phyloP scores from a whole-genome alignment of 1,140 invertebrate species.

The Leptinotarsa lineolata region DNA sequence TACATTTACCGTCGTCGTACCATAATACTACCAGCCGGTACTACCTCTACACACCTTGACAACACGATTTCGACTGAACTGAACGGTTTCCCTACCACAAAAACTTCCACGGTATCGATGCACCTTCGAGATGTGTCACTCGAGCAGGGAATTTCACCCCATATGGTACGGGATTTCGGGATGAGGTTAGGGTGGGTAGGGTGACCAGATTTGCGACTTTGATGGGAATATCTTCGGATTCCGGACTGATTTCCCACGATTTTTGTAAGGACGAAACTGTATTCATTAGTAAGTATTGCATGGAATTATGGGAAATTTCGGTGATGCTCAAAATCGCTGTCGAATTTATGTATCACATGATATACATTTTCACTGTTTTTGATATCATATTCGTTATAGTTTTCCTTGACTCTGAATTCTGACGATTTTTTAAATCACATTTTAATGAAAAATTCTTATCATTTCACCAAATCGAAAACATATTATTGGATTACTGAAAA shows the following conservation, averaged over 20 bases:
- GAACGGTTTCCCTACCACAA: background rate
- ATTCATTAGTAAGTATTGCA: background rate
- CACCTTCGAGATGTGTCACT: background rate
- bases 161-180: background rate
- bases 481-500: too few relatives aligned
- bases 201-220: background rate
- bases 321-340: too few relatives aligned
- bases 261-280: background rate
- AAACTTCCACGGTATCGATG: constrained; percentile 1
- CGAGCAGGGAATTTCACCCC: background rate
- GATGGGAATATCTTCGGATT: background rate
- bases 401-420: too few relatives aligned
- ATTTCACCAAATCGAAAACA: too few relatives aligned
- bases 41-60: background rate
- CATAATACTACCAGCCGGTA: background rate
- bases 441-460: too few relatives aligned
- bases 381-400: too few relatives aligned
- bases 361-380: too few relatives aligned
- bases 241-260: background rate
- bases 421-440: too few relatives aligned
- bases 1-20: background rate
- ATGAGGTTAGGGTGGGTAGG: background rate
- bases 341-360: too few relatives aligned
- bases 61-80: background rate
- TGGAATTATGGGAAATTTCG: too few relatives aligned